phyloP scores from a whole-genome alignment of 2,888 invertebrate genomes.

The Lasioglossum figueresi region DNA sequence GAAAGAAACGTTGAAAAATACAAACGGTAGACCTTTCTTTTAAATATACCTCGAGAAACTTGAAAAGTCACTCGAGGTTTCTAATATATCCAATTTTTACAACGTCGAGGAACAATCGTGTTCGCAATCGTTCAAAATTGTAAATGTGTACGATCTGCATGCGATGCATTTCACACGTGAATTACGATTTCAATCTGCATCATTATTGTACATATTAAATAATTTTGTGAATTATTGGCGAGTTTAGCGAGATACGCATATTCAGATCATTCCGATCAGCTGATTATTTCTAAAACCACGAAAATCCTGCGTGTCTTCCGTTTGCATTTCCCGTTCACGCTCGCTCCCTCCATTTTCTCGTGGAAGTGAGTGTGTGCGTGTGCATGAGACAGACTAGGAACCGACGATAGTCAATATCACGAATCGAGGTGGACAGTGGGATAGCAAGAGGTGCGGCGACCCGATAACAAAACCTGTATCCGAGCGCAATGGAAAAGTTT shows the following conservation, averaged over 20 bases:
- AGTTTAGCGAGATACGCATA: background rate
- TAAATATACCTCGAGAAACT: background rate
- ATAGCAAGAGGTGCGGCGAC: background rate
- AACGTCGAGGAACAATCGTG: background rate
- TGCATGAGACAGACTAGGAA: background rate
- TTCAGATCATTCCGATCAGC: no score
- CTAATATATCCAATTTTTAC: background rate
- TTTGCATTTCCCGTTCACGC: slow-evolving; percentile 28
- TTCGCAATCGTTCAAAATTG: slow-evolving; percentile 20
- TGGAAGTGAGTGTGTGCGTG: background rate
- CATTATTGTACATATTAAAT: background rate
- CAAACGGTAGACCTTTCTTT: slow-evolving; percentile 22
- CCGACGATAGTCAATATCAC: background rate
- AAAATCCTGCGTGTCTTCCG: slow-evolving; percentile 37
- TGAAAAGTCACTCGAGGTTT: slow-evolving; percentile 6
- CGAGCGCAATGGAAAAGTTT: background rate
- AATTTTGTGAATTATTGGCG: background rate
- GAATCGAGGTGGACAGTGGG: slow-evolving; percentile 7
- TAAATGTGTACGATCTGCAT: slow-evolving; percentile 44
- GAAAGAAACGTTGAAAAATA: slow-evolving; percentile 33
- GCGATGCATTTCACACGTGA: background rate
- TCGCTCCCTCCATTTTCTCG: slow-evolving; percentile 53
- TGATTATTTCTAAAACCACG: background rate
- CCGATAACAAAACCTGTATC: background rate
- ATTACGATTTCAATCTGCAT: background rate